Conservation (phyloP, 2,888 invertebrate species). For the Gari tellinella region DNA sequence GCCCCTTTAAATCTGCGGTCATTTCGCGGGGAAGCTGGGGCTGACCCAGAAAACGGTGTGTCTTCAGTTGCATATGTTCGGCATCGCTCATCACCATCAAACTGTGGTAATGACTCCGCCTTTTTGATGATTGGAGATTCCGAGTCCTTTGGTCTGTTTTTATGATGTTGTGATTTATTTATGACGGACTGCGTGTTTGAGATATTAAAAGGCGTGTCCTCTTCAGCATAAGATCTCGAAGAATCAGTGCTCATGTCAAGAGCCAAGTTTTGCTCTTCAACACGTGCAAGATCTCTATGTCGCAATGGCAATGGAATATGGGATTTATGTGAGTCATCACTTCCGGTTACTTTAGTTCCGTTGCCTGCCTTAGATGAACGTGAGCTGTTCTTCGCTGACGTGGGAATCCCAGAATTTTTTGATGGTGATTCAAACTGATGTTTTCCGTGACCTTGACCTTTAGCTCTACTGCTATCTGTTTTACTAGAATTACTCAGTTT, state of each 20-base stretch:
- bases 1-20: conserved; percentile 30
- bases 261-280: conserved; percentile 16
- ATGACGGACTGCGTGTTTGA: conserved; percentile 47
- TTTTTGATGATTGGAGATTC: conserved; percentile 35
- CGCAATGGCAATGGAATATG: conserved; percentile 33
- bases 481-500: conserved; percentile 62
- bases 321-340: conserved; percentile 32
- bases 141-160: not conserved
- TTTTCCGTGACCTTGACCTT: conserved; percentile 53
- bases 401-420: not conserved
- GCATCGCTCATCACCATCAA: conserved; percentile 86
- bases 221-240: conserved; percentile 29
- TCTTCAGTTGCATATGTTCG: conserved; percentile 93
- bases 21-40: conserved; percentile 74
- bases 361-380: conserved; percentile 7
- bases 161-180: conserved; percentile 6
- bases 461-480: conserved; percentile 50
- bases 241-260: conserved; percentile 50
- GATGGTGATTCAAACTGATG: conserved; percentile 26
- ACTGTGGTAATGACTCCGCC: conserved; percentile 33
- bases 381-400: conserved; percentile 21
- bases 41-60: conserved; percentile 94
- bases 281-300: conserved; percentile 30
- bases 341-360: not conserved
- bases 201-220: conserved; percentile 59